Base-by-base conservation (phyloP, 2,888 invertebrate species). In the Hyposoter dolosus region DNA sequence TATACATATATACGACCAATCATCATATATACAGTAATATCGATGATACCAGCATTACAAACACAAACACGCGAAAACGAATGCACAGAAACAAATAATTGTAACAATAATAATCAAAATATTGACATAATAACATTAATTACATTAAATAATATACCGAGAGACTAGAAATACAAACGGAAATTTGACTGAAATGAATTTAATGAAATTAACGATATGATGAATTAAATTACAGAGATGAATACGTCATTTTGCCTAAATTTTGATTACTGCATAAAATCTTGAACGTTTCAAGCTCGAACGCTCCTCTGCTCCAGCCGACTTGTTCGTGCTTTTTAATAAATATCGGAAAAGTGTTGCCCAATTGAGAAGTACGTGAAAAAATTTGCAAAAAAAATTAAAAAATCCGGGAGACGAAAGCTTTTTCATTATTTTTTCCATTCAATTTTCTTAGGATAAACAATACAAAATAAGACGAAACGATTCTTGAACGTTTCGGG, bases 1-100 rank as follows among this genome's bases (percentile, higher is more conserved):
- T 60, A 75, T 87, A 89, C 88, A 88, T 89, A 88, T 89, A 84
- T 71, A 86, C 83, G 87, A 88, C 87, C 40, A 40, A 40, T 35
- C 35, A 40, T 4, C n/a, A 56, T 23, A 56, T 56, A 56, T 56
- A 88, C 81, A 63, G 74, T 47, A 87, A 69, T 86, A 88, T 89
- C 83, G 82, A 71, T 75, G 78, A 82, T 82, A 84, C 65, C 28
- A 45, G 81, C 81, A 68, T 82, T 74, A 74, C 82, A 47, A 77
- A 68, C 53, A 63, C 50, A 78, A 32, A 28, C 56, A 72, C n/a
- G 9, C 19, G 35, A 45, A 63, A 19, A 19, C 53, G 12, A 50
- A 32, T 35, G 10, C 19, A 35, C 4, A 28, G 5, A 47, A 9
- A 12, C 12, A 28, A 47, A 69, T n/a, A 47, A 45, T 69, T 5